Evolutionary conservation across 2,797 vertebrate species (phyloP).

Genomic region (Eulemur albifrons): DNA sequence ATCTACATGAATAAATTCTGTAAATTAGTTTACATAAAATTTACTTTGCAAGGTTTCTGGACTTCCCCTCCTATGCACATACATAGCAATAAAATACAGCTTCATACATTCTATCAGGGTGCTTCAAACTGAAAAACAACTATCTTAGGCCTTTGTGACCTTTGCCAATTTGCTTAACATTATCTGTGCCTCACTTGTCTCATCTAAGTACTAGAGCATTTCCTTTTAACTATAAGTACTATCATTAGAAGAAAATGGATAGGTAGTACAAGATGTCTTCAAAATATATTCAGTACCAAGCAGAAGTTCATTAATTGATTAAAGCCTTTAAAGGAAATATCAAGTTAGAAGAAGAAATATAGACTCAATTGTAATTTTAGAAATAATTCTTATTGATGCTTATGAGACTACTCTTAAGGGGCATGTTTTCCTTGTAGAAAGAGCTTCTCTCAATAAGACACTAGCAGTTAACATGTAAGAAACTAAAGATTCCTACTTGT

Average conservation of each 20-base stretch:
- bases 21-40: not conserved
- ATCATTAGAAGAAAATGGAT: not conserved
- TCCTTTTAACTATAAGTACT: not conserved
- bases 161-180: not conserved
- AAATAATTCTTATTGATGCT: not conserved
- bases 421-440: not conserved
- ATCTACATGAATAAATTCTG: not conserved
- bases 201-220: not conserved
- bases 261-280: not conserved
- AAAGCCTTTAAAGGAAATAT: not conserved
- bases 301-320: not conserved
- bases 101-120: not conserved
- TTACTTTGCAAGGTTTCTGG: not conserved
- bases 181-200: not conserved
- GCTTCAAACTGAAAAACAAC: not conserved
- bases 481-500: not conserved
- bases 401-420: not conserved
- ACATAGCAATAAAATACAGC: not conserved
- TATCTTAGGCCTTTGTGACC: not conserved
- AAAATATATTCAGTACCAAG: not conserved
- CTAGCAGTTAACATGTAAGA: not conserved
- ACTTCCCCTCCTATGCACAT: not conserved
- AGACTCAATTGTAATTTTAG: not conserved
- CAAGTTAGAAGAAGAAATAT: not conserved
- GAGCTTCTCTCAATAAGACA: not conserved